Base-by-base conservation (phyloP, 1,140 invertebrate genomes). In the Zophobas atratus region DNA sequence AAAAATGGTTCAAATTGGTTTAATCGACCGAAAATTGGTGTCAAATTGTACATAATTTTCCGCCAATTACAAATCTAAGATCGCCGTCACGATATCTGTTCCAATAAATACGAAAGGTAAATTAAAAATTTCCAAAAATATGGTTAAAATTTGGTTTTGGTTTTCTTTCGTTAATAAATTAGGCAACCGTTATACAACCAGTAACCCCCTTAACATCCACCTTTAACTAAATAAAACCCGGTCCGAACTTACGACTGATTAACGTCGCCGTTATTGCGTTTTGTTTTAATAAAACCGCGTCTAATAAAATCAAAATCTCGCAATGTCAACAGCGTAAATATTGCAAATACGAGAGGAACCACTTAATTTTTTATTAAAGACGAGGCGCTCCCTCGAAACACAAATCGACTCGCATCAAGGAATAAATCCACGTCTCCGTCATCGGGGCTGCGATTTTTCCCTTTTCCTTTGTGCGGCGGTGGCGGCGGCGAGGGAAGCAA, bases 311-410 rank as follows among this genome's bases (percentile, higher is more conserved):
- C 55, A 33, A 20, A 60, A 38, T 39, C 5, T 34, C 55, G 55
- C 55, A 60, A 60, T 39, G 56, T 60, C 56, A 60, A 38, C 56
- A 36, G 36, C 56, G 36, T 60, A 60, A 60, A 60, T 60, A 60
- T 60, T 36, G 8, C 56, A 46, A 46, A 46, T 8, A 46, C 4
- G 56, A 36, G 35, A 60, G 34, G 56, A 60, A 36, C 56, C 56
- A 60, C 56, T 60, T 60, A 60, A 60, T 60, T 60, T 60, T 60
- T 60, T 60, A 36, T 56, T 56, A 56, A 60, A 60, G 56, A 60
- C 1, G 56, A 60, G 34, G 1, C 55, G 2, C 33, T 56, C 55
- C 4, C n/a, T 20, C 6, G 6, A 56, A 36, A 41, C 56, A 60
- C 38, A 60, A 60, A 60, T 60, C 56, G 56, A 34, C 3, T 41